Evolutionary conservation across 2,888 invertebrate genomes (phyloP), one percentile per base, ranked within the genome.

Genomic region (Phengaris arion): DNA sequence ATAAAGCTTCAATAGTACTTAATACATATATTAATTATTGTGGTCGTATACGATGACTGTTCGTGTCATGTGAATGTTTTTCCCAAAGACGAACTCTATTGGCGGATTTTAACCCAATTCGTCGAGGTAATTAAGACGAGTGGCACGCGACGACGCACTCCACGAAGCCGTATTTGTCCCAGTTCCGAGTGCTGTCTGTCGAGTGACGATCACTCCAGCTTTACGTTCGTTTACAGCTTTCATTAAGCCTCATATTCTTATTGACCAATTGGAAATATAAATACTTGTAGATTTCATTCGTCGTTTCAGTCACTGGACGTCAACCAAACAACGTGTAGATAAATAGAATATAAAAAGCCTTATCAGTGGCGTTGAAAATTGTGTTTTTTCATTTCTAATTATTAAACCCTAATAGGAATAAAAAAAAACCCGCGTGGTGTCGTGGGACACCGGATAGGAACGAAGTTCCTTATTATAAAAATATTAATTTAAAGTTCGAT

Each of bases 121-220:
- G 35, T 45, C 35, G 64, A 12, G 35, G 35, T 64, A 64, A 64
- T 64, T 64, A 64, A 64, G 35, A 64, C 64, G 64, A 64, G 64
- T 64, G 64, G 64, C 64, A 64, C 64, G 64, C 64, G 64, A 64
- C 64, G 64, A 35, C 35, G 45, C 35, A 35, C 64, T 35, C 35
- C 12, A 64, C 64, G 35, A 64, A 64, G 64, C 64, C 64, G 35
- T 12, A 64, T 64, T 64, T 64, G 64, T 35, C 64, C 64, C 64
- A 64, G 35, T 64, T 64, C 13, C 12, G 12, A 64, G 64, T 64
- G 35, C 64, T 45, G 52, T 4, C 52, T 52, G 35, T 64, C 64
- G 64, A 64, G 64, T 64, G 64, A 35, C 64, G 64, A 64, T 64
- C 64, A 64, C 64, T 64, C 15, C 64, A 64, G 35, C 35, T 64